Evolutionary conservation across 1,140 invertebrate genomes (phyloP), one percentile per base, ranked within the genome.

Genomic region (Caenorhabditis tropicalis): DNA sequence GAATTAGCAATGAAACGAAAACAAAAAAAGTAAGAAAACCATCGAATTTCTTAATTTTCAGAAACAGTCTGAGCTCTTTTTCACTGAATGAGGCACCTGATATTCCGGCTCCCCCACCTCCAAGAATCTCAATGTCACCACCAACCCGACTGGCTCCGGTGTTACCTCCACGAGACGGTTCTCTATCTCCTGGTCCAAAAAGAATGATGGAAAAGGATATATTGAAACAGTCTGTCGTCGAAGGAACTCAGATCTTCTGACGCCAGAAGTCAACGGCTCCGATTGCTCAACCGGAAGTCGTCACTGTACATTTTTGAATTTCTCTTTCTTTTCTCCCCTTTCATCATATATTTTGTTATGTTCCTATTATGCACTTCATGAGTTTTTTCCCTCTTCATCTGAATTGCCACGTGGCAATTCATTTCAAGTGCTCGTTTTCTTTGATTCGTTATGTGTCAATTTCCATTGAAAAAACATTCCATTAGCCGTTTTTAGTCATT

Each of bases 381-480:
- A 33, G 53, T 65, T 65, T 65, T 65, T 31, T 0, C 2, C 9
- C 21, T 29, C 27, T 58, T 10, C 29, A 29, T 58, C 21, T 58
- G 21, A 29, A n/a, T 21, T n/a, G 15, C 49, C 49, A 21, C 15
- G 6, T 2, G n/a, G n/a, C n/a, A n/a, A n/a, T n/a, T n/a, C n/a
- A n/a, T n/a, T n/a, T n/a, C n/a, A 19, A 58, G n/a, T 15, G 5
- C 1, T 5, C 5, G 24, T 21, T 19, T 12, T 27, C 9, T 56
- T 51, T n/a, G 21, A 10, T 21, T 27, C 53, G 65, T 74, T 74
- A 74, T 74, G 65, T 74, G 65, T 43, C 65, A 74, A 74, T 74
- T 74, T 65, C 24, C 31, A 15, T 43, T 24, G n/a, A n/a, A 29
- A 24, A 33, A 36, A 74, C 65, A 74, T 74, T 74, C 65, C 65